phyloP scores from a whole-genome alignment of 1,140 invertebrate genomes.

The Araneus ventricosus region DNA sequence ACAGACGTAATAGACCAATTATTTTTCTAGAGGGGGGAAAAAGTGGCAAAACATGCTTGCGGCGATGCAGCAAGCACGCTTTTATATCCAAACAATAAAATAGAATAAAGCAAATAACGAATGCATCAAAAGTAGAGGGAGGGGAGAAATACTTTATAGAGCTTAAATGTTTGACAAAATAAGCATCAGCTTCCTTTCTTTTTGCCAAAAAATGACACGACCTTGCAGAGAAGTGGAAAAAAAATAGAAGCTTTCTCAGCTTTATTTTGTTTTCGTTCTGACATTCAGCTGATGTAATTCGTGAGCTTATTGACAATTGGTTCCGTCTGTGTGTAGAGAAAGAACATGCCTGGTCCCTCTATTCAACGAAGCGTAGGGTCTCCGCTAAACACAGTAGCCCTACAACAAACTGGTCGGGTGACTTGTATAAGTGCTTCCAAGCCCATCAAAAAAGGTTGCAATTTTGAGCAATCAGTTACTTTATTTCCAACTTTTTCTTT shows the following conservation, averaged over 20 bases:
- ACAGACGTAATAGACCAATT: constrained; percentile 67
- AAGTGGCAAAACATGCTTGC: constrained; percentile 36
- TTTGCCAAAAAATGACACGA: constrained; percentile 5
- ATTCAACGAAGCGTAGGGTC: constrained; percentile 36
- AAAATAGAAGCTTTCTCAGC: constrained; percentile 24
- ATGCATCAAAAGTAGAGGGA: constrained; percentile 40
- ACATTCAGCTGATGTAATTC: constrained; percentile 54
- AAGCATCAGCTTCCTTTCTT: constrained; percentile 56
- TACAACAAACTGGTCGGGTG: constrained; percentile 43
- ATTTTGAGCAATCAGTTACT: constrained; percentile 58
- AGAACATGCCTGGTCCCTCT: neutral
- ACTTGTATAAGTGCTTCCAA: constrained; percentile 51
- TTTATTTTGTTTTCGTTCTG: constrained; percentile 36
- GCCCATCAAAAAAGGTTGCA: constrained; percentile 46
- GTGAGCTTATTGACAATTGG: constrained; percentile 61
- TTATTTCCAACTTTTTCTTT: constrained; percentile 1
- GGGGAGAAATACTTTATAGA: constrained; percentile 31
- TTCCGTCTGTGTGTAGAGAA: constrained; percentile 5
- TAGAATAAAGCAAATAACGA: constrained; percentile 51
- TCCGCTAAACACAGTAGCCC: constrained; percentile 53
- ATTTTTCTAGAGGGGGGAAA: constrained; percentile 29
- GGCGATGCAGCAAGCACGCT: neutral
- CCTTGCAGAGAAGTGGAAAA: neutral
- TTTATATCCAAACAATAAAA: constrained; percentile 37
- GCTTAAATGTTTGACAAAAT: constrained; percentile 68